Evolutionary conservation across 1,140 invertebrate species (phyloP).

Genomic region (Argopecten irradians): DNA sequence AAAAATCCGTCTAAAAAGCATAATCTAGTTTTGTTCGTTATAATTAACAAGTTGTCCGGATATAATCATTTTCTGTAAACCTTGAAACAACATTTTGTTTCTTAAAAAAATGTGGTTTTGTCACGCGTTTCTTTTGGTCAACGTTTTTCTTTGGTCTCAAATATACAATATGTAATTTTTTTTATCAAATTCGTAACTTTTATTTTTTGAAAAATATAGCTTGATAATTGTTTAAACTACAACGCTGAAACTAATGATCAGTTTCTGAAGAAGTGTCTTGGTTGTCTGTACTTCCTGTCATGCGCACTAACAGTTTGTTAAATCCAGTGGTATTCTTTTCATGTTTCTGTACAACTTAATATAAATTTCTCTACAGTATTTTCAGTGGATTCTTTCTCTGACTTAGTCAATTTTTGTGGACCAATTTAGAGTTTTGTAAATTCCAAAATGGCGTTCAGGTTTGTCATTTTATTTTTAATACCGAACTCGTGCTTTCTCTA

Average conservation of each 20-base stretch:
- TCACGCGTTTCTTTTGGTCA: neutral
- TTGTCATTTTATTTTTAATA: neutral
- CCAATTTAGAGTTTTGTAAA: neutral
- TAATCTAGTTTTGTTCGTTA: neutral
- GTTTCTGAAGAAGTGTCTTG: neutral
- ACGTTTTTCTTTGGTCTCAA: neutral
- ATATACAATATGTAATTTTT: neutral
- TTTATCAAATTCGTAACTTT: neutral
- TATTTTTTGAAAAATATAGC: neutral
- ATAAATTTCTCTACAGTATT: neutral
- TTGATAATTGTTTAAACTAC: neutral
- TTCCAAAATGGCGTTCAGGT: neutral
- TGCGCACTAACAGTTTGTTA: neutral
- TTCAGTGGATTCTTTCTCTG: neutral
- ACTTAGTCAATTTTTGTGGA: neutral
- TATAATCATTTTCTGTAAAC: neutral
- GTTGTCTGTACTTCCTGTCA: neutral
- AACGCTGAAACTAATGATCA: neutral
- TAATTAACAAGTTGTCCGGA: neutral
- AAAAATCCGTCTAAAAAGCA: conserved; percentile 3
- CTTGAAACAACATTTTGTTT: neutral
- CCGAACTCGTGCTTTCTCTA: neutral
- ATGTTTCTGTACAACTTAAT: neutral
- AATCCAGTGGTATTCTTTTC: neutral
- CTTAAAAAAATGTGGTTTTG: neutral